Conservation (phyloP, 2,797 vertebrate genomes). For the Monodelphis domestica region DNA sequence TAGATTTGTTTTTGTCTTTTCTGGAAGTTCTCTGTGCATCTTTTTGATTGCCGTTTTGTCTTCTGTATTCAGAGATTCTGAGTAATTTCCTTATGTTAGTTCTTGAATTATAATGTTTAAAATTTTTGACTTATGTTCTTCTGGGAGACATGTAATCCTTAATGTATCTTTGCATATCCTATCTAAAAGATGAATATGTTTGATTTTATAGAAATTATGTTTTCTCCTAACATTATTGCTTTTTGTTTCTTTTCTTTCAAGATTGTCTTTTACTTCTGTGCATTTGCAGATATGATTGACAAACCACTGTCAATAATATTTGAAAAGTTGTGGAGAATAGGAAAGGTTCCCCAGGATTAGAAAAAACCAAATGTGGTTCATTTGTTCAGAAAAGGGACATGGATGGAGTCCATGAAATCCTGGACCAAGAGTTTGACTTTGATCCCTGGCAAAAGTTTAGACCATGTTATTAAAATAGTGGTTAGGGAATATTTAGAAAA, state of each 20-base stretch:
- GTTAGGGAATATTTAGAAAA: background rate
- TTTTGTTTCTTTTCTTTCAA: background rate
- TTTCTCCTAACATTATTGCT: background rate
- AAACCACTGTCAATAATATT: background rate
- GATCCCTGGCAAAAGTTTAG: background rate
- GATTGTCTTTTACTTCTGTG: background rate
- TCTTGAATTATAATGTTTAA: background rate
- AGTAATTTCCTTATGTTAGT: background rate
- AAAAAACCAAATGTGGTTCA: constrained; percentile 4
- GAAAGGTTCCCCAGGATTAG: background rate
- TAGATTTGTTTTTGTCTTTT: background rate
- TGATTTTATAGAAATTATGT: background rate
- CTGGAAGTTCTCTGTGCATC: background rate
- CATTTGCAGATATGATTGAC: background rate
- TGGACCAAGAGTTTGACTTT: background rate
- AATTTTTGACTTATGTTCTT: background rate
- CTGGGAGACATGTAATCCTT: background rate
- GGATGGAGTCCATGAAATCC: background rate
- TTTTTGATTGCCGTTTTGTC: background rate
- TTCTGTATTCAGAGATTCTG: background rate
- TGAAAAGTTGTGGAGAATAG: background rate
- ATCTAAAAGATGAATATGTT: background rate
- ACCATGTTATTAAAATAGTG: background rate
- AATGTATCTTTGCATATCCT: background rate
- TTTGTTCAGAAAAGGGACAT: constrained; percentile 19